phyloP scores from a whole-genome alignment of 2,113 vertebrate genomes.

The Arvicanthis niloticus region DNA sequence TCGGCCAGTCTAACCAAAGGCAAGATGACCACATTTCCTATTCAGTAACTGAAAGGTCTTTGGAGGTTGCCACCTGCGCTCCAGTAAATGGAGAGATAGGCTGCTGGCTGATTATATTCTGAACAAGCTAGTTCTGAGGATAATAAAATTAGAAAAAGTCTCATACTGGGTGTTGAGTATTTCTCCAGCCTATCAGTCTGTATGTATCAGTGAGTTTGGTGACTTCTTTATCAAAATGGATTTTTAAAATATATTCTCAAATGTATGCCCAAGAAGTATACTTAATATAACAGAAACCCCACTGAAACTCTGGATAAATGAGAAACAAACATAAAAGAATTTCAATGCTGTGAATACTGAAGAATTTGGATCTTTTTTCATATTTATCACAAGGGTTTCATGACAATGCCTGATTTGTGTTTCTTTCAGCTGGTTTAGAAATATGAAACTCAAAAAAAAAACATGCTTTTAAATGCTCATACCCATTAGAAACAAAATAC shows the following conservation, averaged over 20 bases:
- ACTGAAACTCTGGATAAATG: constrained; percentile 31
- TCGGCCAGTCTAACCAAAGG: constrained; percentile 44
- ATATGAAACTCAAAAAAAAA: background rate
- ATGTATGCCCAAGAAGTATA: constrained; percentile 13
- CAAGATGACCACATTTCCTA: constrained; percentile 63
- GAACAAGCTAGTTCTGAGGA: constrained; percentile 24
- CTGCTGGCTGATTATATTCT: constrained; percentile 19
- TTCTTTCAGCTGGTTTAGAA: constrained; percentile 58
- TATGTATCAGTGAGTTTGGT: background rate
- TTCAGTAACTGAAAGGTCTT: constrained; percentile 65
- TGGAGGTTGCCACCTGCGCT: constrained; percentile 31
- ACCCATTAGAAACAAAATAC: background rate
- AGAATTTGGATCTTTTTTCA: constrained; percentile 49
- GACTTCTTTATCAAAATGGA: constrained; percentile 55
- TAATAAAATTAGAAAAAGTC: constrained; percentile 11
- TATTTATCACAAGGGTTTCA: constrained; percentile 23
- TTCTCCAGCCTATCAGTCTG: background rate
- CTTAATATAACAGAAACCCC: background rate
- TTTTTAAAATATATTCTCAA: constrained; percentile 49
- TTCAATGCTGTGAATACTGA: constrained; percentile 24
- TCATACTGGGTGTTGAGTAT: background rate
- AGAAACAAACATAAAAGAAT: background rate
- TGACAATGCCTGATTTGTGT: background rate
- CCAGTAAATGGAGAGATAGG: constrained; percentile 16
- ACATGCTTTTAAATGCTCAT: constrained; percentile 24